Conservation (phyloP, 2,113 vertebrate species). For the Nibea coibor region DNA sequence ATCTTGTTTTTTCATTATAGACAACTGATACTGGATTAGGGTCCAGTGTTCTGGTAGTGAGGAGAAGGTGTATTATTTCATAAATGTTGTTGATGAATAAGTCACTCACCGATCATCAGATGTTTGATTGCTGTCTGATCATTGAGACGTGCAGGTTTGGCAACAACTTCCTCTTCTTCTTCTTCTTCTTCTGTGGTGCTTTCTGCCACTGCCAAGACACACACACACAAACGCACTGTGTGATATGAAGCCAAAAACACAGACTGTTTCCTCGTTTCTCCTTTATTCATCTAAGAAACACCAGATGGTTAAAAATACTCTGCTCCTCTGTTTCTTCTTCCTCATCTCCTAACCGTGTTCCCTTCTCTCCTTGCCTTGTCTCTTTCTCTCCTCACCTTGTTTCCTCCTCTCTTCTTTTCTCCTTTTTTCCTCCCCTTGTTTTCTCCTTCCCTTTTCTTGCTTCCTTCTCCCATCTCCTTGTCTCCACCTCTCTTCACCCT, state of each 20-base stretch:
- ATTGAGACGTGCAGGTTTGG: neutral
- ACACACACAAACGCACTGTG: conserved; percentile 7
- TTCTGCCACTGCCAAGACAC: conserved; percentile 22
- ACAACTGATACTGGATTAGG: too few relatives aligned
- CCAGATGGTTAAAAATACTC: conserved; percentile 43
- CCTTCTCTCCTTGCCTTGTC: too few relatives aligned
- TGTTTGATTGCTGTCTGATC: neutral
- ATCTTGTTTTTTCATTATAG: too few relatives aligned
- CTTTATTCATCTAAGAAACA: conserved; percentile 15
- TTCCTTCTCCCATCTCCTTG: too few relatives aligned
- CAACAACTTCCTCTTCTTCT: conserved; percentile 36
- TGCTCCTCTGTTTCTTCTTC: neutral
- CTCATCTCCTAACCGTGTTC: neutral
- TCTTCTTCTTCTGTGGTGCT: conserved; percentile 44
- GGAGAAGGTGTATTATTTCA: too few relatives aligned
- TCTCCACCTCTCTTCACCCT: too few relatives aligned
- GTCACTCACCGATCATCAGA: neutral
- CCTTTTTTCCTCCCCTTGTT: too few relatives aligned
- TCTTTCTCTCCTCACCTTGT: too few relatives aligned
- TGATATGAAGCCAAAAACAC: conserved; percentile 32
- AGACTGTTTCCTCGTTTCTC: conserved; percentile 15
- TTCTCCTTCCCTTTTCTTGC: too few relatives aligned
- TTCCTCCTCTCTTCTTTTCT: too few relatives aligned
- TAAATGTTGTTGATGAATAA: neutral
- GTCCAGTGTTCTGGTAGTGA: too few relatives aligned